These are phyloP conservation scores for Hemibagrus guttatus DNA, from an alignment of 2,797 vertebrate species.

Conservation along the genomic window DNA sequence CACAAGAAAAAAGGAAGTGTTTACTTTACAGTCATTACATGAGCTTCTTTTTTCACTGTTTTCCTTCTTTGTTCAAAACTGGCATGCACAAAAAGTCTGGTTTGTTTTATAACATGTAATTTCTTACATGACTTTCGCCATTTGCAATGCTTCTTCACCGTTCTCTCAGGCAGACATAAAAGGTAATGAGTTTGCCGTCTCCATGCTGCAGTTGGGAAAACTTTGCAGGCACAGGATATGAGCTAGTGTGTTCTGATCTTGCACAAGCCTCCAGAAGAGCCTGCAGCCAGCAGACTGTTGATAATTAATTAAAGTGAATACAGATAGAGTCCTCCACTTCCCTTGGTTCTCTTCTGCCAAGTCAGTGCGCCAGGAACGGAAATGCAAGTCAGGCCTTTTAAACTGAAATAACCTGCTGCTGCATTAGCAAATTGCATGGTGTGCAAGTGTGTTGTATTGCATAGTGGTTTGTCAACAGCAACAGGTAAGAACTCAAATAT, in stretches of 20 bases:
- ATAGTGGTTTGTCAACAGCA: neutral
- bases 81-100: conserved; percentile 48
- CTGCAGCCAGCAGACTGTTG: conserved; percentile 55
- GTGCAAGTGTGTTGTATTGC: conserved; percentile 13
- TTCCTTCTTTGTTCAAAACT: conserved; percentile 36
- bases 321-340: conserved; percentile 43
- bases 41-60: conserved; percentile 35
- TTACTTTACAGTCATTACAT: conserved; percentile 45
- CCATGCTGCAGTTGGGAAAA: conserved; percentile 42
- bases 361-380: conserved; percentile 27
- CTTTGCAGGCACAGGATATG: conserved; percentile 47
- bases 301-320: conserved; percentile 58
- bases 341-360: conserved; percentile 15
- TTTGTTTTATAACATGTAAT: conserved; percentile 46
- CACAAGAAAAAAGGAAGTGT: conserved; percentile 51
- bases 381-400: conserved; percentile 42
- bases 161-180: conserved; percentile 56
- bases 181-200: conserved; percentile 54
- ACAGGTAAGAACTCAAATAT: neutral
- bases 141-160: conserved; percentile 44
- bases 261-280: conserved; percentile 48
- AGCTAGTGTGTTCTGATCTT: conserved; percentile 46
- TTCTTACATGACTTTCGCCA: conserved; percentile 57
- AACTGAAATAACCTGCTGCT: conserved; percentile 36
- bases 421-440: conserved; percentile 15